Conservation (phyloP, 2,888 invertebrate genomes). For the Eilema sororculum region DNA sequence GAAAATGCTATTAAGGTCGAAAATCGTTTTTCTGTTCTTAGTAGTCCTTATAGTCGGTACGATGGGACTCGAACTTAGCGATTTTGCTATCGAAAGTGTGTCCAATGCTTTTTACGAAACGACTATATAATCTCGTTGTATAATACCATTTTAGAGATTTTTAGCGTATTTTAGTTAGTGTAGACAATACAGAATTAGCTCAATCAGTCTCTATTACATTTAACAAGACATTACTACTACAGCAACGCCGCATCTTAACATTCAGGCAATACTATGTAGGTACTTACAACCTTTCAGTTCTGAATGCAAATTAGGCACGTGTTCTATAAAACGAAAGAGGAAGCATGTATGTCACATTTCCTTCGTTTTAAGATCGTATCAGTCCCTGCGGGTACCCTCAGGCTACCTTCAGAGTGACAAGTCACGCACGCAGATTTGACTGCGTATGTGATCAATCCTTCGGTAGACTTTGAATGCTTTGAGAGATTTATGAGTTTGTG, state of each 20-base stretch:
- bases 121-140: too few relatives aligned
- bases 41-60: too few relatives aligned
- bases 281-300: background rate
- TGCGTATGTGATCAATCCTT: constrained; percentile 22
- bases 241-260: background rate
- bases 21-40: too few relatives aligned
- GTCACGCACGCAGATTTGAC: constrained; percentile 35
- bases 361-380: constrained; percentile 40
- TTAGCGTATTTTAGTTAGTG: too few relatives aligned
- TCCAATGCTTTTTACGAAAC: too few relatives aligned
- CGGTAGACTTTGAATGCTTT: constrained; percentile 12
- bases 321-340: constrained; percentile 15
- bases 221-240: background rate
- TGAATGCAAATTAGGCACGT: constrained; percentile 21
- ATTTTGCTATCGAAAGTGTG: too few relatives aligned
- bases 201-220: background rate
- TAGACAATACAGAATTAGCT: too few relatives aligned
- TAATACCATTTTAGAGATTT: too few relatives aligned
- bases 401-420: constrained; percentile 36
- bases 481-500: constrained; percentile 15
- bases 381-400: constrained; percentile 35
- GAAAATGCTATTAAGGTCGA: too few relatives aligned
- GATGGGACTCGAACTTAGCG: too few relatives aligned
- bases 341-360: constrained; percentile 16
- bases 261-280: too few relatives aligned